Conservation (phyloP, 2,888 invertebrate species). For the Nephrotoma flavescens region DNA sequence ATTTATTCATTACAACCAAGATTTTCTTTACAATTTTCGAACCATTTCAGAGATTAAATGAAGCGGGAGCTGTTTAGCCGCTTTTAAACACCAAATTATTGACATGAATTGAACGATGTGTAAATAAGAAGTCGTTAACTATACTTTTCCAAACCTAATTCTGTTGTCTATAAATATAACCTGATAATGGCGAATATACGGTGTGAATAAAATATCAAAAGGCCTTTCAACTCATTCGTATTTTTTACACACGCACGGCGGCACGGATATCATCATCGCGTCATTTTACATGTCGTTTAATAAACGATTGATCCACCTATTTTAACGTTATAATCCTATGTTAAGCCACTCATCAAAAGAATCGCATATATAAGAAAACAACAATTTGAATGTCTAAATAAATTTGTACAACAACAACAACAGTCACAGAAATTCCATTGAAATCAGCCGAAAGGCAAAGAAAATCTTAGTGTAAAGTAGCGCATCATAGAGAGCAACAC, state of each 20-base stretch:
- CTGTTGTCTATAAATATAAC: neutral
- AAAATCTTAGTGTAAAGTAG: neutral
- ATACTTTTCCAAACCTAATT: neutral
- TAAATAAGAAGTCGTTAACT: too few relatives aligned
- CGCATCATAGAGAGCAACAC: neutral
- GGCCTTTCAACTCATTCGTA: neutral
- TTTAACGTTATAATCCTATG: neutral
- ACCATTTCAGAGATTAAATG: too few relatives aligned
- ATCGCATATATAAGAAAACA: neutral
- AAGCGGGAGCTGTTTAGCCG: too few relatives aligned
- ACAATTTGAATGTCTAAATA: neutral
- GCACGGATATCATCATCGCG: neutral
- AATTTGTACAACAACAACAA: neutral
- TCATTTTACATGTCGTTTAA: neutral
- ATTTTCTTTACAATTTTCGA: too few relatives aligned
- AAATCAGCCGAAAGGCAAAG: neutral
- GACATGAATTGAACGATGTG: too few relatives aligned
- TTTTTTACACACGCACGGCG: neutral
- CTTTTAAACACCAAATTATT: too few relatives aligned
- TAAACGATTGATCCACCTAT: neutral
- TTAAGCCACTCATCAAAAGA: neutral
- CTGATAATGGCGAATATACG: neutral
- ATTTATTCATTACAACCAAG: too few relatives aligned
- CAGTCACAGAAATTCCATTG: neutral
- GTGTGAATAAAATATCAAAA: neutral